Evolutionary conservation across 2,888 invertebrate genomes (phyloP), one percentile per base, ranked within the genome.

Genomic region (Drosophila stalkeri): DNA sequence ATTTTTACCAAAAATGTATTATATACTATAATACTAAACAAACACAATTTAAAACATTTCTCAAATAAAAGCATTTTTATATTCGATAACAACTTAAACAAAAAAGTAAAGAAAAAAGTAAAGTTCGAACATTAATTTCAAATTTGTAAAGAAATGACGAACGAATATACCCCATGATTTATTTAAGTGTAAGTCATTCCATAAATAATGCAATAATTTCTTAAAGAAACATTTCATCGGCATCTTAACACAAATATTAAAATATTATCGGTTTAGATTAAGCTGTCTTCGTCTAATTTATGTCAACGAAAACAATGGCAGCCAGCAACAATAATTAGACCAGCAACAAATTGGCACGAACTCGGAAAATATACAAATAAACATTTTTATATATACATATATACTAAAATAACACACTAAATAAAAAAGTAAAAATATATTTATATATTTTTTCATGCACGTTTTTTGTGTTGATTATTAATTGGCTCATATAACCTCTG

Each of bases 301-400:
- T 82, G 77, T 86, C 80, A 76, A 72, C 80, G 80, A 80, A 79
- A 88, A 88, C 83, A 87, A 86, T 81, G 69, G 75, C 71, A 62
- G 64, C 60, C 49, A 35, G 60, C 68, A 20, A 18, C 51, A 75
- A 67, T 85, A 89, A 80, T 87, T 82, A 80, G 79, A 69, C 64
- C 33, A 65, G 31, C 75, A 70, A 68, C 66, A 77, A 85, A 75
- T 86, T 86, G 72, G 77, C 68, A 72, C 64, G 51, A 72, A 59
- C 47, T 72, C 49, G 55, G 5, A 16, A 52, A 44, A 39, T 59
- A 57, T 41, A 39, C 8, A 27, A 11, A 16, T 2, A 23, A 33
- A 33, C 33, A 5, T 27, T 5, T 27, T 2, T 5, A 37, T 39
- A 52, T 20, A 14, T 35, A 52, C 1, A 47, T 18, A 33, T 33